phyloP scores from a whole-genome alignment of 2,797 vertebrate species.

The Sebastiscus tertius region DNA sequence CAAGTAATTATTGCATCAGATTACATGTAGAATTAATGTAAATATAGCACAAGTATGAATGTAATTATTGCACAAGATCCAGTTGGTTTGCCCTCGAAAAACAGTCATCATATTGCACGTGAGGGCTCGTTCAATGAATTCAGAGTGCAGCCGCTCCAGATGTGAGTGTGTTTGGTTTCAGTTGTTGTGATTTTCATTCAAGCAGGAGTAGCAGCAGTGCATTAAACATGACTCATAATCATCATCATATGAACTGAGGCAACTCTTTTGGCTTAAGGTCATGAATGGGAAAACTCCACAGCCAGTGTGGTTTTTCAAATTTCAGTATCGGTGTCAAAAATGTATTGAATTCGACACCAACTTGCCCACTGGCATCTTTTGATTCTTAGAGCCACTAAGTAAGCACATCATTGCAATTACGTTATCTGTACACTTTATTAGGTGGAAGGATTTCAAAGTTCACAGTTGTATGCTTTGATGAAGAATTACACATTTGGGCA shows the following conservation, averaged over 20 bases:
- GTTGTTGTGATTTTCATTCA: constrained; percentile 7
- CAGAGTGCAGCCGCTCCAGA: background rate
- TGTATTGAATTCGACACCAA: background rate
- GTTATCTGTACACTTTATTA: background rate
- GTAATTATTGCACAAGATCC: background rate
- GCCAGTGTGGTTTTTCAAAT: background rate
- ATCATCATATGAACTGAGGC: background rate
- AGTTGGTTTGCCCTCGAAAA: background rate
- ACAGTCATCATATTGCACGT: background rate
- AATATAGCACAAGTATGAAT: no score
- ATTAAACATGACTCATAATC: background rate
- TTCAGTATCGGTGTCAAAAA: background rate
- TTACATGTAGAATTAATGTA: no score
- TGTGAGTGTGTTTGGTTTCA: constrained; percentile 4
- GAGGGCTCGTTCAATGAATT: background rate
- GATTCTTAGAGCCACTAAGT: background rate
- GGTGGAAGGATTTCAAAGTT: background rate
- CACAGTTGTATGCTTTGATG: no score
- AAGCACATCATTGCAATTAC: background rate
- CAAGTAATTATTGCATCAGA: no score
- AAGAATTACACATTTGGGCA: background rate
- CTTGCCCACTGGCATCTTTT: background rate
- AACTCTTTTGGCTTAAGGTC: background rate
- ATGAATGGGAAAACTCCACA: background rate
- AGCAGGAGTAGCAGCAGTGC: background rate